These are phyloP conservation scores for Pocillopora meandrina DNA, from an alignment of 92 coral and sea anemone species.

Conservation along the genomic window DNA sequence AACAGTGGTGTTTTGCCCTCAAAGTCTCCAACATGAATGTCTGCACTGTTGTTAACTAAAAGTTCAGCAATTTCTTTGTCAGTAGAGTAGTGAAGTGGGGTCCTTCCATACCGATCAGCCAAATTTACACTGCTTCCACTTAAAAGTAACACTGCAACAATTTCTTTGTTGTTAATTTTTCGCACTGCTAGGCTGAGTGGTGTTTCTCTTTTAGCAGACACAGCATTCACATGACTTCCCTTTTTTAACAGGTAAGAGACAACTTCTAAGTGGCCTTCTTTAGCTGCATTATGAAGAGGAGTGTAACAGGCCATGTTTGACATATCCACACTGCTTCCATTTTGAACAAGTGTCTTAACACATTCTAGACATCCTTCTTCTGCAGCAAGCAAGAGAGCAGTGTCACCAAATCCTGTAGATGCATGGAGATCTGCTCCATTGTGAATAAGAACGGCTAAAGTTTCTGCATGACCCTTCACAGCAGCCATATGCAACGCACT, in stretches of 20 bases:
- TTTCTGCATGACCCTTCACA: constrained; percentile 40
- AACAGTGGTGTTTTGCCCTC: constrained; percentile 71
- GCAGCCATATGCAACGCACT: constrained; percentile 75
- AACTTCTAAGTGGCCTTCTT: constrained; percentile 55
- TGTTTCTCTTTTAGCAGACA: constrained; percentile 54
- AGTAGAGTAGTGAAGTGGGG: constrained; percentile 60
- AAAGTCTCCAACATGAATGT: constrained; percentile 53
- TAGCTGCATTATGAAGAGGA: constrained; percentile 67
- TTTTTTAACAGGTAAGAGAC: constrained; percentile 47
- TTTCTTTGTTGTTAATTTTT: constrained; percentile 47
- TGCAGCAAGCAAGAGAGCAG: constrained; percentile 67
- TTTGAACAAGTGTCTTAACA: constrained; percentile 49
- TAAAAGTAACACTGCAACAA: constrained; percentile 51
- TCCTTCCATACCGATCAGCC: constrained; percentile 58
- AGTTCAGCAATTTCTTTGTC: constrained; percentile 57
- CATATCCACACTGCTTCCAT: constrained; percentile 49
- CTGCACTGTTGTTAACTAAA: constrained; percentile 54
- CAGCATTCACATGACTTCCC: constrained; percentile 55
- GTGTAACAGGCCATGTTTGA: constrained; percentile 62
- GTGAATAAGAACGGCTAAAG: constrained; percentile 44
- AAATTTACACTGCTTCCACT: constrained; percentile 48
- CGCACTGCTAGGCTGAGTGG: constrained; percentile 67
- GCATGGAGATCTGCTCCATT: constrained; percentile 63
- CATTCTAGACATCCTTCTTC: constrained; percentile 63
- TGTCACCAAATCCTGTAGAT: constrained; percentile 61